Percentiles rank a stretch among this genome's conserved stretches.
Evolutionary conservation across 2,113 vertebrate species (phyloP).

Genomic region (Capricornis sumatraensis): DNA sequence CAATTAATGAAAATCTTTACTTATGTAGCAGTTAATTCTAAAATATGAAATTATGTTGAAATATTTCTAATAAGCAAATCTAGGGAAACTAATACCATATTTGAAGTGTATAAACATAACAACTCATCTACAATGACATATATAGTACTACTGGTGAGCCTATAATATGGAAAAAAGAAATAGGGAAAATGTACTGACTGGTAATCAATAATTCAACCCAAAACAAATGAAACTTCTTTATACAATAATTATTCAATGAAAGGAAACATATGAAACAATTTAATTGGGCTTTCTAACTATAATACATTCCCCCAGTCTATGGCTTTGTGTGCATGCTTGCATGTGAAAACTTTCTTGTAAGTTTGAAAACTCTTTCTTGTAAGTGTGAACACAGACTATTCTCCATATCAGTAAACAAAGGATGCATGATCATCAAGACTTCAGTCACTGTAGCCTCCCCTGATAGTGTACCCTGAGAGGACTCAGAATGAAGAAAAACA

Average conservation of each 20-base stretch:
- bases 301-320: background rate
- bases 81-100: background rate
- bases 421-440: background rate
- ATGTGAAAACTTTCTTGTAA: background rate
- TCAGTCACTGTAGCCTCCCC: too few relatives aligned
- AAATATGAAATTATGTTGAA: constrained; percentile 24
- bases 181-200: background rate
- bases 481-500: background rate
- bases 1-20: background rate
- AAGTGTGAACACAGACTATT: background rate
- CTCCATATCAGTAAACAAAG: background rate
- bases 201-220: background rate
- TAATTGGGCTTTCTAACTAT: background rate
- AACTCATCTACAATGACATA: background rate
- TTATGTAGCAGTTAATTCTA: background rate
- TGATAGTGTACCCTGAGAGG: background rate
- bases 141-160: background rate
- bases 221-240: background rate
- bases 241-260: background rate
- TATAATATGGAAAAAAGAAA: background rate
- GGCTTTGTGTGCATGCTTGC: background rate
- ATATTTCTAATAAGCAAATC: background rate
- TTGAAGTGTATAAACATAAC: background rate
- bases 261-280: background rate
- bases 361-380: background rate